Evolutionary conservation across 2,888 invertebrate genomes (phyloP), one percentile per base, ranked within the genome.

Genomic region (Dryococelus australis): DNA sequence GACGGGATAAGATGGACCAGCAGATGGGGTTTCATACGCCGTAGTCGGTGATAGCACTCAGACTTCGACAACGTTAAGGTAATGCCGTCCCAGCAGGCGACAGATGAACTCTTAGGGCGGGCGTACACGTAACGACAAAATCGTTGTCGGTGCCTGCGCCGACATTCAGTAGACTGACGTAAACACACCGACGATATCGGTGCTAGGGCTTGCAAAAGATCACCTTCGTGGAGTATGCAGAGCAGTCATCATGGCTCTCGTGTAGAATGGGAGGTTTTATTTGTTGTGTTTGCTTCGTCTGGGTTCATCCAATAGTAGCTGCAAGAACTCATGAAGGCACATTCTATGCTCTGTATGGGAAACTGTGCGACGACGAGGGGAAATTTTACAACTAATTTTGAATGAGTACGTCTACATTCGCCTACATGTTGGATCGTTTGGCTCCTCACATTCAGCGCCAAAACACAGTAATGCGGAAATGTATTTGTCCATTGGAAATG

Each of bases 391-490:
- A 24, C n/a, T 79, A 79, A 4, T 79, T 79, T 79, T 6, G 79
- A 79, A 79, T 79, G 79, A 79, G 79, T 79, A 79, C 8, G 1
- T 79, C 79, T 79, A 24, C 79, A 1, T 79, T 79, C 27, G 79
- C 3, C 10, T 79, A 79, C 3, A 79, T 79, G 4, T 5, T 79
- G n/a, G 27, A 79, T 79, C 79, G 79, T 26, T 79, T 79, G 79
- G 79, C 79, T 79, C 24, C 79, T 24, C 79, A 79, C 79, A 1
- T 79, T 20, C 79, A 79, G 79, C 16, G 79, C 12, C 16, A 2
- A 10, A 79, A 79, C 79, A 79, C 79, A 79, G 79, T 79, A 10
- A 79, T 79, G 79, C 79, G 79, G 79, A 27, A 79, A 79, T 79
- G 79, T 80, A n/a, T 80, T 80, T 80, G 4, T 80, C 80, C 79